Base-by-base conservation (phyloP, 2,113 vertebrate species). In the Actenoides hombroni region DNA sequence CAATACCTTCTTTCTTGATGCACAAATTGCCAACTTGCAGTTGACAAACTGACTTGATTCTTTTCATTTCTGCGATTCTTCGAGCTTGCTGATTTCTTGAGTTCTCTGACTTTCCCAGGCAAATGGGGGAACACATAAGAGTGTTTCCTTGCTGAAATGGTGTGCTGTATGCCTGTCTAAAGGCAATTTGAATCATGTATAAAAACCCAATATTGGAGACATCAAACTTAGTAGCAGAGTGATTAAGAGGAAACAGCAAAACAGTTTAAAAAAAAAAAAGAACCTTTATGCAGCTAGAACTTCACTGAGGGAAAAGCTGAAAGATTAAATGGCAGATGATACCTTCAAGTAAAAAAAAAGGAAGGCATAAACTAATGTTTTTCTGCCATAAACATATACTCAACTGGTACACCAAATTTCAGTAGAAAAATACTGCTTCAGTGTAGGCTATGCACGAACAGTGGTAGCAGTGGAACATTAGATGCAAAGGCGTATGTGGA, bases 361-460 rank as follows among this genome's bases (percentile, higher is more conserved):
- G 9, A 56, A 51, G 26, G 39, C 67, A 37, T 21, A 10, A 80
- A 74, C 13, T 40, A 6, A 48, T n/a, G 3, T 11, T 73, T 75
- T 83, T 71, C 60, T 81, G 40, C 51, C 39, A 37, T 46, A 20
- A 70, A 12, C 31, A 29, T 28, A 82, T 0, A 3, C 10, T 76
- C 54, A 79, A 21, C 10, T 17, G 49, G 16, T 70, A 70, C 24
- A 63, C 10, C 18, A 61, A 7, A 28, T 54, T 3, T 31, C 11
- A 35, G 65, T 56, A 61, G 31, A 42, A 76, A 69, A 57, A 12
- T 37, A 33, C 37, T 75, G 35, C 63, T 57, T 53, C 16, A 25
- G 10, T 0, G 0, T 56, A 53, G 6, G 25, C 29, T 24, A 3
- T 5, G 31, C 25, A 29, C 2, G 9, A 88, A 28, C 42, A 65